phyloP scores from a whole-genome alignment of 64 coral and sea anemone genomes.

The Montipora foliosa region DNA sequence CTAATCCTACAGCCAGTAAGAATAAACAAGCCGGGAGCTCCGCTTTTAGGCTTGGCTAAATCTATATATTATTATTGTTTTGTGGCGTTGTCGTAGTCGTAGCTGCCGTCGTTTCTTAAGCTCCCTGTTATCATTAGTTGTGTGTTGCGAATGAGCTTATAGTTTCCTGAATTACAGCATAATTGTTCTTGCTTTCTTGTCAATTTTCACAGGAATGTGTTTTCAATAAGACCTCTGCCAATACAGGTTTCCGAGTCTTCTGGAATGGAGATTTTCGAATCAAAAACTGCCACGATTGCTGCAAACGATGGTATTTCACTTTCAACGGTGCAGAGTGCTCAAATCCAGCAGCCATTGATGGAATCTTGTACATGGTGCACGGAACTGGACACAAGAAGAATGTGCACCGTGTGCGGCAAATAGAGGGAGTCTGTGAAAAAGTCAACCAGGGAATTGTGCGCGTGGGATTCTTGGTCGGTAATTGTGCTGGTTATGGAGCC shows the following conservation, averaged over 20 bases:
- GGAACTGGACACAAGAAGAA: neutral
- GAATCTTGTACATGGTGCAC: neutral
- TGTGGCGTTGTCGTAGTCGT: too few relatives aligned
- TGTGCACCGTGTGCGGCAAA: neutral
- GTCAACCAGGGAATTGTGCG: neutral
- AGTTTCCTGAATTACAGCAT: too few relatives aligned
- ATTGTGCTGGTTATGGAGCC: neutral
- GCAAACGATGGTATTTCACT: slow-evolving; percentile 10
- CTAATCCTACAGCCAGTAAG: too few relatives aligned
- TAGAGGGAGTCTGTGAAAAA: slow-evolving; percentile 31
- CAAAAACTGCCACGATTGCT: neutral
- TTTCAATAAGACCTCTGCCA: neutral
- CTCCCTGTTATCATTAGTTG: too few relatives aligned
- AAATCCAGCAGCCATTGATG: neutral
- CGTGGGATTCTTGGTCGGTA: slow-evolving; percentile 28
- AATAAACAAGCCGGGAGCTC: too few relatives aligned
- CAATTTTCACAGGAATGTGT: neutral
- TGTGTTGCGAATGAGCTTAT: too few relatives aligned
- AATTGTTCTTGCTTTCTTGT: neutral
- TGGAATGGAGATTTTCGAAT: neutral
- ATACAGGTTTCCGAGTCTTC: neutral
- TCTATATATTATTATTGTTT: too few relatives aligned
- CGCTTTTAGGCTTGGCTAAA: too few relatives aligned
- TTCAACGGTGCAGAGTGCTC: neutral
- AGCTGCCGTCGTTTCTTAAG: too few relatives aligned